A percentile compares a stretch with the other conserved stretches of the same genome.
phyloP scores from a whole-genome alignment of 2,888 invertebrate genomes.

The Branchinecta sandiegonensis region DNA sequence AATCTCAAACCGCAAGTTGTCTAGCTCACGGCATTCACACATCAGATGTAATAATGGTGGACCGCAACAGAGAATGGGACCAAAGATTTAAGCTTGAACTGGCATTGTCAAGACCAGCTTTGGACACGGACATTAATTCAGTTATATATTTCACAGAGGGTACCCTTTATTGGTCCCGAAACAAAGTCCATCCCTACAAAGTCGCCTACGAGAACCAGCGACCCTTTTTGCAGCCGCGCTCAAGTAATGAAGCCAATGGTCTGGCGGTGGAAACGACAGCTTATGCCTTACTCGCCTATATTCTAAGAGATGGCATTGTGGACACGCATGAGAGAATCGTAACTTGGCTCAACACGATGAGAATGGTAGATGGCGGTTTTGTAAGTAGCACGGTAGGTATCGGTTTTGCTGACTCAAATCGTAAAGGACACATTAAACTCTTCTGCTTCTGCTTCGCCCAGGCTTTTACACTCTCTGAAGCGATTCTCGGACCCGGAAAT shows the following conservation, averaged over 20 bases:
- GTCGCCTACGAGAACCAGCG: slow-evolving; percentile 35
- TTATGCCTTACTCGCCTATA: slow-evolving; percentile 40
- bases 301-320: slow-evolving; percentile 34
- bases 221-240: slow-evolving; percentile 35
- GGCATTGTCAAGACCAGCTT: too few species aligned
- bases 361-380: slow-evolving; percentile 36
- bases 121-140: too few species aligned
- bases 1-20: too few species aligned
- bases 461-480: too few species aligned
- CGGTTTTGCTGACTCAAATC: too few species aligned
- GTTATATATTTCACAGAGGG: slow-evolving; percentile 31
- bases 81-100: too few species aligned
- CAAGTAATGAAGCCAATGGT: slow-evolving; percentile 37
- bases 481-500: too few species aligned
- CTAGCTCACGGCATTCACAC: too few species aligned
- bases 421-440: too few species aligned
- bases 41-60: too few species aligned
- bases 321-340: slow-evolving; percentile 35
- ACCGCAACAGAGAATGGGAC: too few species aligned
- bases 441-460: too few species aligned
- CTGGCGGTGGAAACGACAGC: slow-evolving; percentile 41
- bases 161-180: slow-evolving; percentile 36
- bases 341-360: slow-evolving; percentile 36
- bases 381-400: slow-evolving; percentile 34
- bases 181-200: slow-evolving; percentile 30